Conservation (phyloP, 2,797 vertebrate genomes). For the Leptoclinus maculatus region DNA sequence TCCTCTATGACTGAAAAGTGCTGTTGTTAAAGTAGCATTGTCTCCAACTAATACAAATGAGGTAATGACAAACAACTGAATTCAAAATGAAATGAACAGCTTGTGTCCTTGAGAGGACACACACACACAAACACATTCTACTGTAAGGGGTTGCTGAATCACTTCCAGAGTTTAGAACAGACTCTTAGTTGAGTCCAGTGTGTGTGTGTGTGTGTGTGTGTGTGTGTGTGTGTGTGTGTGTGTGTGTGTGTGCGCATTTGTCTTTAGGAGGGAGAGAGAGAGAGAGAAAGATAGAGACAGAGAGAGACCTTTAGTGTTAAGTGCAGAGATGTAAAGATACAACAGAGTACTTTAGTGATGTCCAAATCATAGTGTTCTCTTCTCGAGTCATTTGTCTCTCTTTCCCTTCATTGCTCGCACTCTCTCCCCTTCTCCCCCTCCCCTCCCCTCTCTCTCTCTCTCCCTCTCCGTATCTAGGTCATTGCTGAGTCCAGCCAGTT, state of each 20-base stretch:
- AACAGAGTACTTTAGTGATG: constrained; percentile 11
- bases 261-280: background rate
- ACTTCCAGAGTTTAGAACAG: constrained; percentile 21
- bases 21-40: background rate
- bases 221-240: background rate
- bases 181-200: constrained; percentile 15
- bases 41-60: constrained; percentile 1
- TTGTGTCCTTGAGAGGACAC: constrained; percentile 18
- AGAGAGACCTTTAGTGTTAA: background rate
- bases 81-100: constrained; percentile 16
- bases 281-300: background rate
- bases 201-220: constrained; percentile 9
- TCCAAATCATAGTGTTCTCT: constrained; percentile 17
- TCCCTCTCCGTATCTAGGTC: constrained; percentile 64
- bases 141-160: constrained; percentile 4
- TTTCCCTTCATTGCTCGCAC: constrained; percentile 13
- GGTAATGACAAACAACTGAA: constrained; percentile 17
- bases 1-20: background rate
- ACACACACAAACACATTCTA: background rate
- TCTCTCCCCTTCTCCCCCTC: background rate
- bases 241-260: background rate
- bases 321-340: constrained; percentile 10
- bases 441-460: background rate
- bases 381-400: constrained; percentile 5
- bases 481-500: constrained; percentile 56